Evolutionary conservation across 2,888 invertebrate genomes (phyloP), one percentile per base, ranked within the genome.

Genomic region (Oxytorus armatus): DNA sequence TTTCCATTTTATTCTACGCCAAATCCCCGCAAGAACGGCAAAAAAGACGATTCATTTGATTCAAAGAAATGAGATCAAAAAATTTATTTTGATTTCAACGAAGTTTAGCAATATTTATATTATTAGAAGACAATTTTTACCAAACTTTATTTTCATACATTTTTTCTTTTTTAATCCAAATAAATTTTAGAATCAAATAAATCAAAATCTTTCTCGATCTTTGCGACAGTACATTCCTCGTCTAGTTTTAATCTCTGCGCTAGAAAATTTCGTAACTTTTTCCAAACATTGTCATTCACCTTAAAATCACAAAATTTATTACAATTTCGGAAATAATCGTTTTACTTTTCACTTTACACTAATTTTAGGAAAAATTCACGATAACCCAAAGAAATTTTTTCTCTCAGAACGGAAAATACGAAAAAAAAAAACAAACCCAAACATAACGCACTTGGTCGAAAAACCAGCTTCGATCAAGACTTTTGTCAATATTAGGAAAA

Each of bases 391-490:
- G 8, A 25, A 36, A 29, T 8, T 63, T 36, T 29, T 16, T 53
- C 25, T 42, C n/a, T 25, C 10, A 36, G 10, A 10, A 47, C n/a
- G n/a, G 55, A 55, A 68, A 39, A 47, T 44, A 21, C 10, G 1
- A 11, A n/a, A 23, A 18, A 39, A 14, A 57, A 69, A 42, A 49
- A 49, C 7, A 49, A 18, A n/a, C 16, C 42, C 39, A 61, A 66
- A 42, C 16, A 23, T 51, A 51, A 49, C 59, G 55, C 57, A 59
- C 55, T 63, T 49, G 36, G 47, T 68, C 63, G 42, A 69, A 47
- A 80, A 53, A 36, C 80, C 78, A 76, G 82, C 72, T 72, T 66
- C 73, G 53, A 59, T 55, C 44, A 55, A 75, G 51, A 63, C 68
- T 72, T 63, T 69, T 33, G 25, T 68, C 23, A 42, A 69, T 76